These are phyloP conservation scores for Nasonia oneida DNA, from an alignment of 2,888 invertebrate species.

Conservation along the genomic window DNA sequence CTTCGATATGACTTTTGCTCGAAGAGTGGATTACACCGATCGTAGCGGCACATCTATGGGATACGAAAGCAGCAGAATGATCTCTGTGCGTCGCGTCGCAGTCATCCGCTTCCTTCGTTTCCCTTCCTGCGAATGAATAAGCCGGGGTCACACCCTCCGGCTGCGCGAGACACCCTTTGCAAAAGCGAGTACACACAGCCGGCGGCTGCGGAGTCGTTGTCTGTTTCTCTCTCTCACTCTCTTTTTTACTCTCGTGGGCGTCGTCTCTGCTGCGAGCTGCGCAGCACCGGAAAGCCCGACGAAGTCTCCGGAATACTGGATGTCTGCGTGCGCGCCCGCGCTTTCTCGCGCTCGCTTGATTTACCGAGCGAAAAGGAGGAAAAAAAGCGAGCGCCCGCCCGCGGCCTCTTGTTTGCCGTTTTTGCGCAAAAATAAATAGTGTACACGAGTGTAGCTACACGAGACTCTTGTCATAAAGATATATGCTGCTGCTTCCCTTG, in stretches of 20 bases:
- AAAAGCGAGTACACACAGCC: constrained; percentile 61
- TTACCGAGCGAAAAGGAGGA: constrained; percentile 64
- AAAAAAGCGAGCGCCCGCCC: constrained; percentile 14
- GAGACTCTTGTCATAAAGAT: constrained; percentile 63
- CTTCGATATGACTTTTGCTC: constrained; percentile 51
- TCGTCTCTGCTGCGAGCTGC: constrained; percentile 58
- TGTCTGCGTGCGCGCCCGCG: constrained; percentile 46
- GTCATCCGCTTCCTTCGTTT: constrained; percentile 74
- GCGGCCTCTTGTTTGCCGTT: constrained; percentile 64
- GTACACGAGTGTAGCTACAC: constrained; percentile 59
- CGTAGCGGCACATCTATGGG: background rate
- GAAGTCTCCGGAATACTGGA: constrained; percentile 63
- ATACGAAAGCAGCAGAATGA: constrained; percentile 59
- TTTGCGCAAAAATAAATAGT: constrained; percentile 63
- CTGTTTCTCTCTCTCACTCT: constrained; percentile 18
- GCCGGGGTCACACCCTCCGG: constrained; percentile 76
- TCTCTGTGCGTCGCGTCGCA: constrained; percentile 67
- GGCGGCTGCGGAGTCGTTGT: background rate
- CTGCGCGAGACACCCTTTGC: constrained; percentile 74
- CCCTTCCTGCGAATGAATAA: constrained; percentile 77
- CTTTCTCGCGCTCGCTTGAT: constrained; percentile 66
- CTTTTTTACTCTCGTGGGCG: constrained; percentile 58
- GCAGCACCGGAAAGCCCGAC: constrained; percentile 69
- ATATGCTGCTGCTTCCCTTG: constrained; percentile 54
- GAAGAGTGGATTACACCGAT: background rate